Evolutionary conservation across 2,113 vertebrate genomes (phyloP).

Genomic region (Pelvicachromis taeniatus): DNA sequence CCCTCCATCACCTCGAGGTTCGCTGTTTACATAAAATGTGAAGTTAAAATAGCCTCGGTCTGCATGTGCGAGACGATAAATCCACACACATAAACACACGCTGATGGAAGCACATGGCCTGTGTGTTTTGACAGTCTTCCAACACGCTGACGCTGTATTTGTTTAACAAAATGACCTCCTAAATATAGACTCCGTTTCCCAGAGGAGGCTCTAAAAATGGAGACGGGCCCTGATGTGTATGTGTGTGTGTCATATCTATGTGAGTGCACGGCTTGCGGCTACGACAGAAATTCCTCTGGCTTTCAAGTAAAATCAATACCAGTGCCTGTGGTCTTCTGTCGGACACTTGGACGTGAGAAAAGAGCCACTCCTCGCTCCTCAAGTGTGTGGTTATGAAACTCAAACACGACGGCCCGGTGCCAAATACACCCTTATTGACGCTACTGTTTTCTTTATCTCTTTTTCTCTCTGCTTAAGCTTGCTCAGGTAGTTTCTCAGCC

Average conservation of each 20-base stretch:
- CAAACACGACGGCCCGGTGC: neutral
- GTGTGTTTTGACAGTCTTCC: conserved; percentile 43
- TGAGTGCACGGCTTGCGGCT: neutral
- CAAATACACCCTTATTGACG: neutral
- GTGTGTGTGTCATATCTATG: neutral
- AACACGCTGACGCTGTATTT: conserved; percentile 41
- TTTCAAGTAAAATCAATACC: neutral
- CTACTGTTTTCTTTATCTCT: neutral
- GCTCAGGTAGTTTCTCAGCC: neutral
- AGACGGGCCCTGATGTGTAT: neutral
- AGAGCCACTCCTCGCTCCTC: neutral
- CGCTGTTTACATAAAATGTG: conserved; percentile 6
- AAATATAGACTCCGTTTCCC: conserved; percentile 49
- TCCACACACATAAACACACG: neutral
- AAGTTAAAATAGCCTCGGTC: conserved; percentile 27
- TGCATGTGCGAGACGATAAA: neutral
- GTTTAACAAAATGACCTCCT: conserved; percentile 56
- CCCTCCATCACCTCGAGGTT: neutral
- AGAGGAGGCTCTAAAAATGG: conserved; percentile 51
- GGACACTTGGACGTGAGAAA: neutral
- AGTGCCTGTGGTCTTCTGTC: neutral
- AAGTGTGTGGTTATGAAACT: neutral
- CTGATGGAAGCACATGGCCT: conserved; percentile 22
- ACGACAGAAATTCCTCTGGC: neutral
- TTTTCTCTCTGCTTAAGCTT: neutral